A percentile compares a stretch with the other conserved stretches of the same genome.
Evolutionary conservation across 2,113 vertebrate species (phyloP).

Genomic region (Motacilla alba): DNA sequence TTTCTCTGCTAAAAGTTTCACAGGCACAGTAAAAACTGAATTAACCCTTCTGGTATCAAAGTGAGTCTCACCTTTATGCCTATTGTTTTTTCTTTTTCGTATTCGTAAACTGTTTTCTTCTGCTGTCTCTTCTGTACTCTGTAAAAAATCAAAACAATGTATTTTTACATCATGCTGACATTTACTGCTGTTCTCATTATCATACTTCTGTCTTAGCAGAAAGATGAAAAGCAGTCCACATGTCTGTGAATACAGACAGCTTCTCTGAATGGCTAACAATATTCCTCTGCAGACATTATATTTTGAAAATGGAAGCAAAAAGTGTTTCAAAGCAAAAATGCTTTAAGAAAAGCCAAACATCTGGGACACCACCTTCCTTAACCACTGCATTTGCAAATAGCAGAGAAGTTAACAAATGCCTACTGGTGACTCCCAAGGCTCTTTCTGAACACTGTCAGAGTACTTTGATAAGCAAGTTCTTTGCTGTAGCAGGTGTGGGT

Average conservation of each 20-base stretch:
- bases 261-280: background rate
- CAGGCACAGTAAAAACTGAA: background rate
- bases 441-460: background rate
- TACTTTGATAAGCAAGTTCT: background rate
- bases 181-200: background rate
- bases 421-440: background rate
- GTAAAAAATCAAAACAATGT: background rate
- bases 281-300: background rate
- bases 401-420: background rate
- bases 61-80: slow-evolving; percentile 41
- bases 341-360: background rate
- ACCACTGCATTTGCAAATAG: background rate
- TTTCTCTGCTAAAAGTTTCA: background rate
- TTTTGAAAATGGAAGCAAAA: background rate
- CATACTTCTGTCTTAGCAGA: background rate
- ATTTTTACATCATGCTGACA: background rate
- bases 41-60: background rate
- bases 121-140: slow-evolving; percentile 30
- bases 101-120: slow-evolving; percentile 12
- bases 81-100: slow-evolving; percentile 27
- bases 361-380: background rate
- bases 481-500: background rate
- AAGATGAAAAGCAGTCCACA: background rate
- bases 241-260: background rate
- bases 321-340: background rate